Conservation (phyloP, 2,888 invertebrate genomes). For the Lepas anatifera region DNA sequence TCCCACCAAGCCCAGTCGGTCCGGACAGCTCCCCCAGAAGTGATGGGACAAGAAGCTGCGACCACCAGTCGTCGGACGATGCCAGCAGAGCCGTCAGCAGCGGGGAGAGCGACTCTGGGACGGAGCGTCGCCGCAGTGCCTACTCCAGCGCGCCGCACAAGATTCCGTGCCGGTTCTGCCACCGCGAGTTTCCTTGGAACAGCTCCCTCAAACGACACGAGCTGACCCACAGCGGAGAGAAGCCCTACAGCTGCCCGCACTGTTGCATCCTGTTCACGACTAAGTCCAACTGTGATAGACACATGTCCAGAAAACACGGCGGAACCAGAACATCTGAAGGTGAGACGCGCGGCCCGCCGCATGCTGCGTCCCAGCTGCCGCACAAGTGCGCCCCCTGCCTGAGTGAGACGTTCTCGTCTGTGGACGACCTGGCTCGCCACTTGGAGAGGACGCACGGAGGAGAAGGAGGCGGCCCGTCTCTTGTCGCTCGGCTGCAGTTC, state of each 20-base stretch:
- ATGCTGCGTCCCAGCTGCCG: constrained; percentile 59
- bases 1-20: too few relatives aligned
- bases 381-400: constrained; percentile 69
- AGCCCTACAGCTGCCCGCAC: constrained; percentile 88
- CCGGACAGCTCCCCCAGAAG: too few relatives aligned
- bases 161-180: constrained; percentile 84
- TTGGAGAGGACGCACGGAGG: constrained; percentile 46
- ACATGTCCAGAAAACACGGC: too few relatives aligned
- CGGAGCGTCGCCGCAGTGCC: constrained; percentile 73
- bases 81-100: constrained; percentile 26
- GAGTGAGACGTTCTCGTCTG: constrained; percentile 65
- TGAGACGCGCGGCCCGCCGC: constrained; percentile 36
- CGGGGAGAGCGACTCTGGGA: constrained; percentile 54
- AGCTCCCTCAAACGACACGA: constrained; percentile 90
- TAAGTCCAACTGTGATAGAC: constrained; percentile 93
- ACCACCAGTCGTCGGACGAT: constrained; percentile 23
- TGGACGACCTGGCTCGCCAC: constrained; percentile 66
- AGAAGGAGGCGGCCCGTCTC: constrained; percentile 12
- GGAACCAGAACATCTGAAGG: constrained; percentile 59
- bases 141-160: constrained; percentile 91
- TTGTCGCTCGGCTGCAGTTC: constrained; percentile 40
- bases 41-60: too few relatives aligned
- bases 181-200: constrained; percentile 91
- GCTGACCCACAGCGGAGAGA: constrained; percentile 86
- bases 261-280: constrained; percentile 90